Evolutionary conservation across 2,797 vertebrate species (phyloP), one percentile per base, ranked within the genome.

Genomic region (Gymnoscopelus braueri): DNA sequence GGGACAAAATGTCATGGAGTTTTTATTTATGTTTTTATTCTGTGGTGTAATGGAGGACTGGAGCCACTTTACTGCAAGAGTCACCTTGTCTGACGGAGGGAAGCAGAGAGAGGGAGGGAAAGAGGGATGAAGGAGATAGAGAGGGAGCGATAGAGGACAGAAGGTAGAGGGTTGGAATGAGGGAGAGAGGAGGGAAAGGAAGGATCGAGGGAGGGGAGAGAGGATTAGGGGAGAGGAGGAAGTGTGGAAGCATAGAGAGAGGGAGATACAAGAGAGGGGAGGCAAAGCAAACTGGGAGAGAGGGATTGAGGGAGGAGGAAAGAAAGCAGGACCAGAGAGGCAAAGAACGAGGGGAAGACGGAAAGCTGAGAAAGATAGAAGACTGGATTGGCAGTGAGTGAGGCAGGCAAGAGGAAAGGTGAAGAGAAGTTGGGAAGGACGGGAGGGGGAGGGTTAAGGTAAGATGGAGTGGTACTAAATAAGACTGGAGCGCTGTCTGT

Each of bases 1-100:
- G 89, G 91, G 88, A 91, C 87, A 83, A 83, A 88, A 89, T 89
- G 89, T 90, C 91, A 90, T 80, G 88, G 74, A 72, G 75, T 61
- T 70, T 87, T 84, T 84, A 74, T 39, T n/a, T 35, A 39, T 39
- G 5, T 60, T 83, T 86, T 76, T 71, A 82, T 79, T 83, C 72
- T 48, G 71, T 84, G 77, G 74, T 81, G 74, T 87, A 91, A 91
- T 90, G 89, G 86, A 88, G 82, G 85, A 77, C 52, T 83, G 81
- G 71, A 85, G 86, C 81, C 75, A 85, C 82, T 85, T 39, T 83
- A 87, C 80, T 75, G 85, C 84, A 84, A 75, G 78, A 83, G 86
- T 89, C 87, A 87, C 86, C 86, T 89, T 87, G 84, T 85, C 83
- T 85, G 83, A 85, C 87, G 81, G 71, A 74, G 63, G 68, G 49